Evolutionary conservation across 2,797 vertebrate genomes (phyloP).

Genomic region (Callimico goeldii): DNA sequence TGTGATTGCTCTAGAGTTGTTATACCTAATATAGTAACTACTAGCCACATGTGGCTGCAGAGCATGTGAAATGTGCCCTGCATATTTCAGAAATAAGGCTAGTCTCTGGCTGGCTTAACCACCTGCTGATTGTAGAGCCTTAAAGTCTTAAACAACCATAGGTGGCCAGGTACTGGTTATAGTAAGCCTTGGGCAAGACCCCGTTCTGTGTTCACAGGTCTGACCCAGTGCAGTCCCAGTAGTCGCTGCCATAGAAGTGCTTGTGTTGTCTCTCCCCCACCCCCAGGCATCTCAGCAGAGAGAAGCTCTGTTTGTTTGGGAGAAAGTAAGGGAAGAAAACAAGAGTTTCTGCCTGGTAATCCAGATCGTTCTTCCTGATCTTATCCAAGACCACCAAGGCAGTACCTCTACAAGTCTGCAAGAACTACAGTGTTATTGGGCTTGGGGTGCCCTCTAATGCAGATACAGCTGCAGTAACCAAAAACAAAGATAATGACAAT

Average conservation of each 20-base stretch:
- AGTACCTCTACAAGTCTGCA: neutral
- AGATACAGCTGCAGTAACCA: neutral
- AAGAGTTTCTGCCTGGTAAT: neutral
- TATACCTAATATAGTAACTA: neutral
- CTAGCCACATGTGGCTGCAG: neutral
- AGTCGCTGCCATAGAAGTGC: neutral
- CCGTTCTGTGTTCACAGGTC: neutral
- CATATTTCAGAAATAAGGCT: neutral
- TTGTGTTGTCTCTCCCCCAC: neutral
- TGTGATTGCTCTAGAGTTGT: neutral
- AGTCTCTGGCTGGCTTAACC: neutral
- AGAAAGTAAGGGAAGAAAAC: neutral
- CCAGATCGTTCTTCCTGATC: neutral
- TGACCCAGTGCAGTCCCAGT: neutral
- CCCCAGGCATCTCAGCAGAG: neutral
- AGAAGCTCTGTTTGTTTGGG: neutral
- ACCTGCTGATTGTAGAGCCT: neutral
- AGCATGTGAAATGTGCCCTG: neutral
- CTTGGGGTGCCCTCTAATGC: neutral
- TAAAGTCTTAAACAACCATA: neutral
- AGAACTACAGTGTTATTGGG: neutral
- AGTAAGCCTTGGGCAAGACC: neutral
- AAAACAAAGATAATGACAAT: neutral
- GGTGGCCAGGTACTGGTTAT: neutral
- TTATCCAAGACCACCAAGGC: neutral